These are phyloP conservation scores for Rhopalosiphum maidis DNA, from an alignment of 1,140 invertebrate genomes.

Conservation along the genomic window DNA sequence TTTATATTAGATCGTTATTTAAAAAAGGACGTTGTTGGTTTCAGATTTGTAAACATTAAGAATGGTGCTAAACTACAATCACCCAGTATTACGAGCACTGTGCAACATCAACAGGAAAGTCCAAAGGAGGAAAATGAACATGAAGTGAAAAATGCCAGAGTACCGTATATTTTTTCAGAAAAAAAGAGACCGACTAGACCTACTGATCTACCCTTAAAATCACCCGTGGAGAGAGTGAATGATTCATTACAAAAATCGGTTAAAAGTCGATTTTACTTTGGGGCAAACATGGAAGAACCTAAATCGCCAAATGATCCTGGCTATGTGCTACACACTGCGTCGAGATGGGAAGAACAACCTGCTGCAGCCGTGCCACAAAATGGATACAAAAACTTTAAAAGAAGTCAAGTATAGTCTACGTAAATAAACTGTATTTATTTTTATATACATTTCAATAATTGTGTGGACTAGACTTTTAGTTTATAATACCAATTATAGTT, in stretches of 20 bases:
- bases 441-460: constrained; percentile 8
- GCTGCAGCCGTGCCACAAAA: background rate
- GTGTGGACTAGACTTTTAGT: background rate
- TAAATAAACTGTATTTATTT: background rate
- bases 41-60: constrained; percentile 17
- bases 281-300: constrained; percentile 31
- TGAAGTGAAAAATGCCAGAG: constrained; percentile 43
- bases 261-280: constrained; percentile 55
- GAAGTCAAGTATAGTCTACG: constrained; percentile 44
- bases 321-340: constrained; percentile 59
- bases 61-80: constrained; percentile 42
- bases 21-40: background rate
- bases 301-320: constrained; percentile 58
- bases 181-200: constrained; percentile 48
- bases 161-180: constrained; percentile 33
- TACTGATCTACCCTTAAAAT: constrained; percentile 29
- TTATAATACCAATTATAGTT: background rate
- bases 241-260: constrained; percentile 41
- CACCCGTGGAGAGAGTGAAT: constrained; percentile 31
- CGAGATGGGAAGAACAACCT: constrained; percentile 57
- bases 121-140: constrained; percentile 47
- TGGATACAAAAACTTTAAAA: constrained; percentile 42
- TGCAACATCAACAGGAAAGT: constrained; percentile 46
- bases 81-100: constrained; percentile 42
- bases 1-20: background rate